Evolutionary conservation across 2,113 vertebrate genomes (phyloP), one percentile per base, ranked within the genome.

Genomic region (Pao palembangensis): DNA sequence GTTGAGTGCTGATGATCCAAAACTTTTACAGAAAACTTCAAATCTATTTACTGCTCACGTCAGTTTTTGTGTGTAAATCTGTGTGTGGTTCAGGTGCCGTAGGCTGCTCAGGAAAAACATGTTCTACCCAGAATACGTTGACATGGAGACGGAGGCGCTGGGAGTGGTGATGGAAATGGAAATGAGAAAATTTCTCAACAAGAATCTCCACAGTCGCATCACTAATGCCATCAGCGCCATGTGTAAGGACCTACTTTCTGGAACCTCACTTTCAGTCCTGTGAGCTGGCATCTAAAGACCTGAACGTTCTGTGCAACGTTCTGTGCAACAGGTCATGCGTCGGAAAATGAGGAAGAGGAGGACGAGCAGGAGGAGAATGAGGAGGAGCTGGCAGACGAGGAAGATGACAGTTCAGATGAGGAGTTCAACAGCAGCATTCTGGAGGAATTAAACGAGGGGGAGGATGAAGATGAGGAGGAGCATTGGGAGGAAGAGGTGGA

Each of bases 91-190:
- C 18, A 90, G 90, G 69, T 83, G 79, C 49, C 81, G 72, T 0
- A 44, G 62, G 5, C 76, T 85, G 74, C 74, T 90, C 1, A 80
- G 73, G 21, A 89, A 76, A 55, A 80, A 54, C 38, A 61, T 90
- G 75, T 92, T 82, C 67, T 80, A 85, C 75, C 82, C 87, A 0
- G 84, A 89, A 3, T 79, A 79, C 17, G 69, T 80, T 0, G 69
- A 80, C 28, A 80, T 87, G 68, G 85, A 92, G 54, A 79, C 57
- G 0, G 86, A 88, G 16, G 60, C 64, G 1, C 69, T 91, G 0
- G 76, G 61, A 0, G 57, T 71, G 8, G 65, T 49, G 48, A 85
- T 92, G 82, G 87, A 90, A n/a, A 75, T 70, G 12, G 86, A 90
- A 54, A 75, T 89, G 81, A 71, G 34, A 15, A 85, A 83, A 10